Percentiles rank a stretch among this genome's conserved stretches.
Evolutionary conservation across 2,888 invertebrate genomes (phyloP).

Genomic region (Oxystoma pomonae): DNA sequence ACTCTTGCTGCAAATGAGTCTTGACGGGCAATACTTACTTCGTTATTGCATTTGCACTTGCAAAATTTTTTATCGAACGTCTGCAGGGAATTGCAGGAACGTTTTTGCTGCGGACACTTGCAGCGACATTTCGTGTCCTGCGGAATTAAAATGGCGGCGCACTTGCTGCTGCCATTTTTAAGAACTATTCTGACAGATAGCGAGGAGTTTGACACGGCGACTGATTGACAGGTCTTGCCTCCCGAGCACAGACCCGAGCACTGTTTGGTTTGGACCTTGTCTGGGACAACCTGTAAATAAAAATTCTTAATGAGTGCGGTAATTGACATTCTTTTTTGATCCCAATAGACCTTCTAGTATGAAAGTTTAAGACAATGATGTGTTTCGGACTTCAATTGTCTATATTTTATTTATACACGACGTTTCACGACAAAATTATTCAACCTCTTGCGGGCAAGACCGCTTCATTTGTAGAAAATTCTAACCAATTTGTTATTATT

Average conservation of each 20-base stretch:
- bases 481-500: too few species aligned
- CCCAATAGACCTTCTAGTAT: too few species aligned
- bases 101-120: conserved; percentile 31
- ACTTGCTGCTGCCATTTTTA: conserved; percentile 21
- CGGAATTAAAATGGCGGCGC: conserved; percentile 34
- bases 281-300: conserved; percentile 35
- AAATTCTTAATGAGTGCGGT: too few species aligned
- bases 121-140: conserved; percentile 39
- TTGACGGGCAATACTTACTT: too few species aligned
- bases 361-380: too few species aligned
- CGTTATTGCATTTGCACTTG: conserved; percentile 38
- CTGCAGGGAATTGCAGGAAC: conserved; percentile 34
- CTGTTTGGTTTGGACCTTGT: conserved; percentile 37
- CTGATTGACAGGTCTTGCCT: conserved; percentile 33
- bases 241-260: conserved; percentile 40
- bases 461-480: too few species aligned
- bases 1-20: too few species aligned
- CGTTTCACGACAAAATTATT: too few species aligned
- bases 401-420: too few species aligned
- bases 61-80: conserved; percentile 36
- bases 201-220: conserved; percentile 24
- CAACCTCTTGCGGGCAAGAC: too few species aligned
- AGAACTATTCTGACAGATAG: conserved; percentile 31
- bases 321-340: too few species aligned
- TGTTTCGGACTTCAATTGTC: too few species aligned